phyloP scores from a whole-genome alignment of 2,888 invertebrate genomes.

The Molorchus minor region DNA sequence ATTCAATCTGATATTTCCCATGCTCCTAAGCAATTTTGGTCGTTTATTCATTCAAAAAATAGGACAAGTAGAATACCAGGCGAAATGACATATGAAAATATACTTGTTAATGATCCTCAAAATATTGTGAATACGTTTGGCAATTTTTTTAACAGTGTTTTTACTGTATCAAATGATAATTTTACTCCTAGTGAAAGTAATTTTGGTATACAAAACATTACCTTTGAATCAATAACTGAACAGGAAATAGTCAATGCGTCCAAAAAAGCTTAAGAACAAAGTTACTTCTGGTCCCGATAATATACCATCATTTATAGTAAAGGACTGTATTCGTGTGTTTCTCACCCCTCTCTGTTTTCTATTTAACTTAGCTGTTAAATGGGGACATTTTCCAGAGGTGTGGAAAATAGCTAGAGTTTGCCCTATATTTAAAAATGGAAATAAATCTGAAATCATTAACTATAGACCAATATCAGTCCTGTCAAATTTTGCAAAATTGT shows the following conservation, averaged over 20 bases:
- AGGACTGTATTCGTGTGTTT: constrained; percentile 9
- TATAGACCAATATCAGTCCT: too few species aligned
- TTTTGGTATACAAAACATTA: background rate
- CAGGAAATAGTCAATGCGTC: constrained; percentile 15
- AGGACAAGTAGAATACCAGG: constrained; percentile 20
- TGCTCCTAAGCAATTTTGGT: constrained; percentile 13
- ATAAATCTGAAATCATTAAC: too few species aligned
- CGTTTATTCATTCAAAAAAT: constrained; percentile 23
- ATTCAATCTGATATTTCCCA: background rate
- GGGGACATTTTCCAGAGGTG: background rate
- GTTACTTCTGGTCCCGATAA: constrained; percentile 21
- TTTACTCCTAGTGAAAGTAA: too few species aligned
- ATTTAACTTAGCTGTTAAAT: background rate
- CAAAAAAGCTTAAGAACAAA: constrained; percentile 21
- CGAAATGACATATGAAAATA: constrained; percentile 12
- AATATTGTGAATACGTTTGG: constrained; percentile 18
- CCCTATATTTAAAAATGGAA: too few species aligned
- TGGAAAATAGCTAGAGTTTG: background rate
- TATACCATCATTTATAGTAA: constrained; percentile 22
- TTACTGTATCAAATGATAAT: too few species aligned
- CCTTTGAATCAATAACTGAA: constrained; percentile 11
- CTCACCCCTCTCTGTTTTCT: constrained; percentile 3
- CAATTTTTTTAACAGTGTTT: constrained; percentile 22
- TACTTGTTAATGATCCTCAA: constrained; percentile 13
- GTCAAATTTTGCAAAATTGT: too few species aligned